Base-by-base conservation (phyloP, 92 coral and sea anemone genomes). In the Parazoanthus swiftii region DNA sequence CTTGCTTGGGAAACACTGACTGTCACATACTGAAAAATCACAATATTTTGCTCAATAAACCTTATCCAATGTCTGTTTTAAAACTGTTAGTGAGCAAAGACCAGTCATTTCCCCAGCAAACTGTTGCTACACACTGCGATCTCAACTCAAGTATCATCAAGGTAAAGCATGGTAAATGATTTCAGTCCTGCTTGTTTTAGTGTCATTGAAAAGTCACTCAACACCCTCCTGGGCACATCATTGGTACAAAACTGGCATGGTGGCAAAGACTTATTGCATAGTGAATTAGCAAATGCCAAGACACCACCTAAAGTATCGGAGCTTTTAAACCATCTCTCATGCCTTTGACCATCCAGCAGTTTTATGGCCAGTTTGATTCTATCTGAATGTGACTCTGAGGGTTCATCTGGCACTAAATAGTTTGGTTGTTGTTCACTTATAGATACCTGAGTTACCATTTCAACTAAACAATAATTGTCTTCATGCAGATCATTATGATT, bases 291-390 rank as follows among this genome's bases (percentile, higher is more conserved):
- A 91, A 92, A 95, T 70, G 89, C 89, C 58, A 97, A 89, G 77
- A 97, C 92, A 77, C 93, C 89, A 5, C 77, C 91, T 9, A 97
- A 76, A 14, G 98, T 89, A 65, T 93, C 93, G 4, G 94, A 83
- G 72, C 85, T 88, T 56, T 91, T 89, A 70, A 97, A 97, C 94
- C 95, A 94, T 48, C 94, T 81, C 88, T 95, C 95, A 80, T 91
- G 95, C 72, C 99, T 93, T 74, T 96, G 81, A 36, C 99, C 99
- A 90, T 97, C 97, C 5, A 94, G 91, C 15, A 94, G 88, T 77
- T 91, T 92, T 8, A 97, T 71, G 2, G 99, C 99, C 42, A 97
- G 95, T 36, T 94, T 91, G 11, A 97, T 82, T 85, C 94, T 93
- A 39, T 83, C 86, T 76, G 91, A 79, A 44, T 95, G 90, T 51